Evolutionary conservation across 1,140 invertebrate genomes (phyloP).

Genomic region (Berghia stephanieae): DNA sequence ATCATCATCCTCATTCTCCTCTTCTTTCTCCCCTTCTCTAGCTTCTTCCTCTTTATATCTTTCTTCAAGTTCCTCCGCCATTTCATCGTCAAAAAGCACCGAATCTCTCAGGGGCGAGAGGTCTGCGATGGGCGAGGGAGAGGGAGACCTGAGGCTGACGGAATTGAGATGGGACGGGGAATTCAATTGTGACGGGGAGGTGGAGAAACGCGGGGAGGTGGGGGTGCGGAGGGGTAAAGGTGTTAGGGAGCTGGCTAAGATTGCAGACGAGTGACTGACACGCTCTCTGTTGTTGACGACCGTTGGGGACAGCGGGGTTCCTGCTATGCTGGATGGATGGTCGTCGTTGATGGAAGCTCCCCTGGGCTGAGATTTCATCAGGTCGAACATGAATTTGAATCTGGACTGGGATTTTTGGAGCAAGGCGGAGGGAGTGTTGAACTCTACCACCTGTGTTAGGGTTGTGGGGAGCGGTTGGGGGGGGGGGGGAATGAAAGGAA

Average conservation of each 20-base stretch:
- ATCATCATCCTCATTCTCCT: too few species aligned
- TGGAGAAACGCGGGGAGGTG: background rate
- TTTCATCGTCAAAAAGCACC: slow-evolving; percentile 27
- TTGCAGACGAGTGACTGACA: too few species aligned
- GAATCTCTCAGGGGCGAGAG: background rate
- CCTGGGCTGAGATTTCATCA: slow-evolving; percentile 51
- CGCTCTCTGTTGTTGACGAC: too few species aligned
- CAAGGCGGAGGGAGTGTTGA: slow-evolving; percentile 76
- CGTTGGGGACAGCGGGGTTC: too few species aligned
- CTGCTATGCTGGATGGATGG: background rate
- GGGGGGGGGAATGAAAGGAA: too few species aligned
- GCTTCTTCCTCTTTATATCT: too few species aligned
- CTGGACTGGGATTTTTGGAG: slow-evolving; percentile 73
- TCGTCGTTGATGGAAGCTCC: slow-evolving; percentile 38
- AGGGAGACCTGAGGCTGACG: background rate
- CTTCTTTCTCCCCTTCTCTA: too few species aligned
- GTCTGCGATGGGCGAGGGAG: slow-evolving; percentile 3
- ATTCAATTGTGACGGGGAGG: too few species aligned
- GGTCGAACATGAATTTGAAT: slow-evolving; percentile 75
- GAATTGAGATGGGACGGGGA: background rate
- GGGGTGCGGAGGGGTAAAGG: background rate
- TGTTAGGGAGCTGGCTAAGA: too few species aligned
- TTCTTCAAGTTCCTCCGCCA: too few species aligned
- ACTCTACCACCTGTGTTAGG: slow-evolving; percentile 74
- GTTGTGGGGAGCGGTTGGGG: too few species aligned